Conservation (phyloP, 1,140 invertebrate genomes). For the Lineus longissimus region DNA sequence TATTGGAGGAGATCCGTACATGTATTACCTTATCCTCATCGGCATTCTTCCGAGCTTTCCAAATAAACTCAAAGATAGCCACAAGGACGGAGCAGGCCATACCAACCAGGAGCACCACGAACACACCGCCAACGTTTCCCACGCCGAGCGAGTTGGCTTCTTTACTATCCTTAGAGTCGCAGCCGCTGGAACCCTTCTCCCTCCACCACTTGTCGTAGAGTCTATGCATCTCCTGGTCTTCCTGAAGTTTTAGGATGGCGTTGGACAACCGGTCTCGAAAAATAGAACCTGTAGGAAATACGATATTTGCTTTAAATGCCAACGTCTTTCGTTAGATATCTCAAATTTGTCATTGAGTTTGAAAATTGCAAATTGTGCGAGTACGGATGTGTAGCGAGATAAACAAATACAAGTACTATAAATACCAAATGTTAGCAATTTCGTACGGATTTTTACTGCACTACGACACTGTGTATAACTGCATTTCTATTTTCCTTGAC, state of each 20-base stretch:
- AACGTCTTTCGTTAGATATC: too few species aligned
- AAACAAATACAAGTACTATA: too few species aligned
- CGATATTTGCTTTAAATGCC: too few species aligned
- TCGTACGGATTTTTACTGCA: too few species aligned
- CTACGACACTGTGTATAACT: too few species aligned
- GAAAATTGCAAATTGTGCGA: too few species aligned
- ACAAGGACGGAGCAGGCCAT: conserved; percentile 84
- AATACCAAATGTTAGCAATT: too few species aligned
- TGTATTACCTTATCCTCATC: conserved; percentile 86
- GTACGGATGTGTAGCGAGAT: too few species aligned
- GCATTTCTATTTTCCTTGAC: too few species aligned
- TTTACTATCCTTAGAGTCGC: conserved; percentile 62
- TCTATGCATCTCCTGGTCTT: conserved; percentile 87
- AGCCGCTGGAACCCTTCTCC: conserved; percentile 73
- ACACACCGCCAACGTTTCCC: conserved; percentile 91
- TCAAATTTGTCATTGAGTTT: too few species aligned
- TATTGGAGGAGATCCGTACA: conserved; percentile 92
- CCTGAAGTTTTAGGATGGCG: conserved; percentile 90
- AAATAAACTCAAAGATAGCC: conserved; percentile 91
- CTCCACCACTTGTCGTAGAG: conserved; percentile 99
- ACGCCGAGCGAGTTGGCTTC: conserved; percentile 87
- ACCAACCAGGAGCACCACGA: conserved; percentile 88
- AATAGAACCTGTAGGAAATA: conserved; percentile 66
- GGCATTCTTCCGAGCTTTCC: conserved; percentile 90
- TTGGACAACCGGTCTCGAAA: conserved; percentile 93